Conservation (phyloP, 2,113 vertebrate genomes). For the Indicator maculatus region DNA sequence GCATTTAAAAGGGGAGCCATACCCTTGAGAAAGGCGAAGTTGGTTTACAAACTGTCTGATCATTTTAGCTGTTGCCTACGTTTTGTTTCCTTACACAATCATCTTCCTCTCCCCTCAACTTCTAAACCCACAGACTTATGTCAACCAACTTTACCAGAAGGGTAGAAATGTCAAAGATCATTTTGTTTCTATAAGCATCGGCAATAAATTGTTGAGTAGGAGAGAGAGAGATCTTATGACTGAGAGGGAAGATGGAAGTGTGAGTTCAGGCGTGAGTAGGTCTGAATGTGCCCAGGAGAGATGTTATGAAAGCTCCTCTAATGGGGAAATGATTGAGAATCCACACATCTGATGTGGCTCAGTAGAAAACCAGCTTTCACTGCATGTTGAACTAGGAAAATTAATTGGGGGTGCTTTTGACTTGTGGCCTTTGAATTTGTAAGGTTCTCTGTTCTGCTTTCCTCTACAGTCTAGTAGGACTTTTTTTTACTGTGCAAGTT, state of each 20-base stretch:
- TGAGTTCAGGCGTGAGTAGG: constrained; percentile 3
- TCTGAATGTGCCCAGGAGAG: constrained; percentile 38
- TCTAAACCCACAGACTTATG: not conserved
- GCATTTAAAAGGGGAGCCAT: not conserved
- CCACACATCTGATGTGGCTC: not conserved
- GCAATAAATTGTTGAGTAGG: constrained; percentile 19
- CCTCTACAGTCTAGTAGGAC: not conserved
- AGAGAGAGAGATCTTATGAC: constrained; percentile 31
- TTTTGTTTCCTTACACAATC: not conserved
- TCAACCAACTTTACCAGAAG: not conserved
- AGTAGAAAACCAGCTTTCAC: constrained; percentile 18
- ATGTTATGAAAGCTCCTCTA: constrained; percentile 34
- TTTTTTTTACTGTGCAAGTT: constrained; percentile 7
- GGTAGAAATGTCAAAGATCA: constrained; percentile 2
- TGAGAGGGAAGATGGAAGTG: constrained; percentile 42
- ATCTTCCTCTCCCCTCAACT: not conserved
- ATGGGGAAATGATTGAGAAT: constrained; percentile 51
- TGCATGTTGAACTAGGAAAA: not conserved
- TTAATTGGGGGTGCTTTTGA: constrained; percentile 31
- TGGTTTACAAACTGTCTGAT: not conserved
- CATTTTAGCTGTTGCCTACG: not conserved
- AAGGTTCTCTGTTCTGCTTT: constrained; percentile 36
- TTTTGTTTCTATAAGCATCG: constrained; percentile 1
- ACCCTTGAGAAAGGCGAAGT: not conserved
- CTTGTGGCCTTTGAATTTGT: constrained; percentile 30